Percentiles rank a stretch among this genome's conserved stretches.
These are phyloP conservation scores for Oxyruncus cristatus DNA, from an alignment of 2,113 vertebrate species.

Conservation along the genomic window DNA sequence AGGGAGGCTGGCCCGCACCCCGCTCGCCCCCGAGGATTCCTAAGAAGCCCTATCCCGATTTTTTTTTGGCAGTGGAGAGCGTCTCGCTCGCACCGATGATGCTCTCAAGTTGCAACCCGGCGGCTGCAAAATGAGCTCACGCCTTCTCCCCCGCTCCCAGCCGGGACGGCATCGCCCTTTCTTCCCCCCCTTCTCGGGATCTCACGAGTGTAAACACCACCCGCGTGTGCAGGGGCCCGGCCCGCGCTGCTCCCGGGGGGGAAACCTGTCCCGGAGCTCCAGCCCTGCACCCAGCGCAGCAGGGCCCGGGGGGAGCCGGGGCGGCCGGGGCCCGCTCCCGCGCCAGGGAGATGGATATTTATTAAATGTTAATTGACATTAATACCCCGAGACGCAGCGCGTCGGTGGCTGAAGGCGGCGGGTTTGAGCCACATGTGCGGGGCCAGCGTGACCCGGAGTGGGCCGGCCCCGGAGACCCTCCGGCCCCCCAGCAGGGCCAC, in stretches of 20 bases:
- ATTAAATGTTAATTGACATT: background rate
- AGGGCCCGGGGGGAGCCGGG: too few species aligned
- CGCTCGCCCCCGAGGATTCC: background rate
- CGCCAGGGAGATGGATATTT: background rate
- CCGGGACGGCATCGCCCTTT: background rate
- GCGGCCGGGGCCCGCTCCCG: background rate
- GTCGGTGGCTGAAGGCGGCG: rapidly evolving
- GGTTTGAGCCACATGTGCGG: background rate
- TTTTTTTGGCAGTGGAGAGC: background rate
- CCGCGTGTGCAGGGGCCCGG: background rate
- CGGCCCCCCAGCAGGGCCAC: background rate
- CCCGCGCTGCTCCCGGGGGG: background rate
- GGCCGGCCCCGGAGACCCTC: background rate
- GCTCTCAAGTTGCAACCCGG: background rate
- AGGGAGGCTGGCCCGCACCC: background rate
- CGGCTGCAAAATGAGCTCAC: background rate
- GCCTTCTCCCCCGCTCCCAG: background rate
- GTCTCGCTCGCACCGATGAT: background rate
- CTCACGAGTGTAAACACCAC: background rate
- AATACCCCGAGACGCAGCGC: background rate
- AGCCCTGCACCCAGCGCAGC: background rate
- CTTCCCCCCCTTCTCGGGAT: rapidly evolving
- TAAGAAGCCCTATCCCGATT: background rate
- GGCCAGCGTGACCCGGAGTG: background rate
- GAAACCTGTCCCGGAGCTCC: background rate